These are phyloP conservation scores for Ommatoiulus sabulosus DNA, from an alignment of 2,888 invertebrate species.

Conservation along the genomic window DNA sequence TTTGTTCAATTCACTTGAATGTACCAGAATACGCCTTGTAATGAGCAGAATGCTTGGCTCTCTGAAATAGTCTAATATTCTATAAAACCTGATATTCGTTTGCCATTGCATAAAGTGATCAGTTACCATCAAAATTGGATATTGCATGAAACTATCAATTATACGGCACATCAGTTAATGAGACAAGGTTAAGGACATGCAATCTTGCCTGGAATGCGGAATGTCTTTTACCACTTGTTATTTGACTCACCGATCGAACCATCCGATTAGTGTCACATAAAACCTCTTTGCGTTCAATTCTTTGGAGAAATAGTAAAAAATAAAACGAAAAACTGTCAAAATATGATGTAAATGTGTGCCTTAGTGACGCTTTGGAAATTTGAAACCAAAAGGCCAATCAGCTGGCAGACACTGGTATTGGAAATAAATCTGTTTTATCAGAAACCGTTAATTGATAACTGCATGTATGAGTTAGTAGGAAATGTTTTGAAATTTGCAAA, in stretches of 20 bases:
- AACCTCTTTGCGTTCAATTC: not conserved
- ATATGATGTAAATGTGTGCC: not conserved
- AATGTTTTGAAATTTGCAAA: not conserved
- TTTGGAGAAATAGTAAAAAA: not conserved
- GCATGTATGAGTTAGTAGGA: not conserved
- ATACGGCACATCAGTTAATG: not conserved
- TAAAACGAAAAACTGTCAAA: not conserved
- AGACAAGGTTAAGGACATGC: slow-evolving; percentile 49
- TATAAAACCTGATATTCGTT: not conserved
- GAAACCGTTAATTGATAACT: slow-evolving; percentile 21
- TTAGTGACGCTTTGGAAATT: not conserved
- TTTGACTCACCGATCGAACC: slow-evolving; percentile 22
- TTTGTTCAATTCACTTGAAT: not conserved
- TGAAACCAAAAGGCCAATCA: not conserved
- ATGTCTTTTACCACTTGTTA: not conserved
- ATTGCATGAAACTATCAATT: not conserved
- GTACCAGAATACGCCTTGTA: not conserved
- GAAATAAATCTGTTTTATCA: not conserved
- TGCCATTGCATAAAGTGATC: not conserved
- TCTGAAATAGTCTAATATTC: not conserved
- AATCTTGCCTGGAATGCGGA: slow-evolving; percentile 50
- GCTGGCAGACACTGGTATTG: not conserved
- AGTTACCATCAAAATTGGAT: not conserved
- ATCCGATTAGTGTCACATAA: not conserved
- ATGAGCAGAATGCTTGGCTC: not conserved